Conservation (phyloP, 1,140 invertebrate species). For the Hylyphantes graminicola region DNA sequence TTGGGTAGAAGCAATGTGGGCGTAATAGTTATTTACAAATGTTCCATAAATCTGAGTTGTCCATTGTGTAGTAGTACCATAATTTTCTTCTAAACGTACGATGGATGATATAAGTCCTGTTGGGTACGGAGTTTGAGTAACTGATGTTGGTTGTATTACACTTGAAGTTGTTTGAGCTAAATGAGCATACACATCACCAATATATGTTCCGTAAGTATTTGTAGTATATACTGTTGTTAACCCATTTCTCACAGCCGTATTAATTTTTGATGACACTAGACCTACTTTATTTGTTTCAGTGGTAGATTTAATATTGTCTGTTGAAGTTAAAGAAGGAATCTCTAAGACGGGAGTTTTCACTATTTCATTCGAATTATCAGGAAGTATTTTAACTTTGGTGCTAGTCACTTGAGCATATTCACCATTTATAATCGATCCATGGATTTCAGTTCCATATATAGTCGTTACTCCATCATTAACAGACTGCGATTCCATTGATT, state of each 20-base stretch:
- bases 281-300: slow-evolving; percentile 66
- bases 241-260: slow-evolving; percentile 62
- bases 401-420: slow-evolving; percentile 82
- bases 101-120: slow-evolving; percentile 65
- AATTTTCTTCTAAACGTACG: slow-evolving; percentile 43
- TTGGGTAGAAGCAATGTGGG: slow-evolving; percentile 72
- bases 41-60: slow-evolving; percentile 77
- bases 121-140: slow-evolving; percentile 85
- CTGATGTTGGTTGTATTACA: slow-evolving; percentile 74
- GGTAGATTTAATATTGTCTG: slow-evolving; percentile 8
- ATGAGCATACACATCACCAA: slow-evolving; percentile 69
- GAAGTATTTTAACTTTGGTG: slow-evolving; percentile 48
- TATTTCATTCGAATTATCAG: slow-evolving; percentile 72
- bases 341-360: slow-evolving; percentile 67
- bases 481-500: slow-evolving; percentile 49
- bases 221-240: slow-evolving; percentile 67
- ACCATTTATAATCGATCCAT: slow-evolving; percentile 87
- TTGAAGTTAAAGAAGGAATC: slow-evolving; percentile 13
- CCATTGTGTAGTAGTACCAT: slow-evolving; percentile 55
- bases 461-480: slow-evolving; percentile 82
- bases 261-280: slow-evolving; percentile 78
- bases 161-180: slow-evolving; percentile 78
- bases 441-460: slow-evolving; percentile 87
- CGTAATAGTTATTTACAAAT: slow-evolving; percentile 83
- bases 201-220: slow-evolving; percentile 68